phyloP scores from a whole-genome alignment of 2,113 vertebrate species.

The Cyprinodon variegatus region DNA sequence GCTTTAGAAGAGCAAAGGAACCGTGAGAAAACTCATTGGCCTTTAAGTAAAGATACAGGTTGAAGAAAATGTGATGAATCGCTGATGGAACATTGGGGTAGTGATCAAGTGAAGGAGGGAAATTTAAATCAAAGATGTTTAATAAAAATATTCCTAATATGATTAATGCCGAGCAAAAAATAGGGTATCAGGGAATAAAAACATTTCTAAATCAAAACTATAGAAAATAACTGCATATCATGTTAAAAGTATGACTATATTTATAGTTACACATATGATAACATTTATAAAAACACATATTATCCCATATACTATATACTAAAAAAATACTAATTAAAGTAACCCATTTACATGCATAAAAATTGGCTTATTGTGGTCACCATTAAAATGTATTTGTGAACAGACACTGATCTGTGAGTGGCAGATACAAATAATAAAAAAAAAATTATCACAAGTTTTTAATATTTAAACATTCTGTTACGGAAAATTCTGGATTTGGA shows the following conservation, averaged over 20 bases:
- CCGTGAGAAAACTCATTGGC: slow-evolving; percentile 68
- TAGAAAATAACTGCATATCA: background rate
- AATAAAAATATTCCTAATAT: background rate
- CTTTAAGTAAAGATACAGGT: slow-evolving; percentile 54
- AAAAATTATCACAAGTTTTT: no score
- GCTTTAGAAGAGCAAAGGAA: slow-evolving; percentile 73
- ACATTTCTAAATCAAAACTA: background rate
- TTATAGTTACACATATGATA: no score
- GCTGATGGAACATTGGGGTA: slow-evolving; percentile 29
- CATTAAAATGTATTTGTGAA: no score
- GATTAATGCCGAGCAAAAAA: background rate
- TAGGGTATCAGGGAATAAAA: no score
- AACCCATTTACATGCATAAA: no score
- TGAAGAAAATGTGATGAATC: slow-evolving; percentile 45
- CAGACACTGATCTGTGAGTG: no score
- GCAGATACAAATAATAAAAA: no score
- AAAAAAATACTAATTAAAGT: no score
- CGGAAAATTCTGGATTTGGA: background rate
- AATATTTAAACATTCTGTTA: background rate
- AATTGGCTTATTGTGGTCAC: no score
- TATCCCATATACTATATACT: no score
- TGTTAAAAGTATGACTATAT: no score
- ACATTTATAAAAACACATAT: no score
- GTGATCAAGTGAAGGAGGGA: slow-evolving; percentile 42
- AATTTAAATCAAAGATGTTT: slow-evolving; percentile 42